These are phyloP conservation scores for Spicauda simplicius DNA, from an alignment of 2,888 invertebrate species.

Conservation along the genomic window DNA sequence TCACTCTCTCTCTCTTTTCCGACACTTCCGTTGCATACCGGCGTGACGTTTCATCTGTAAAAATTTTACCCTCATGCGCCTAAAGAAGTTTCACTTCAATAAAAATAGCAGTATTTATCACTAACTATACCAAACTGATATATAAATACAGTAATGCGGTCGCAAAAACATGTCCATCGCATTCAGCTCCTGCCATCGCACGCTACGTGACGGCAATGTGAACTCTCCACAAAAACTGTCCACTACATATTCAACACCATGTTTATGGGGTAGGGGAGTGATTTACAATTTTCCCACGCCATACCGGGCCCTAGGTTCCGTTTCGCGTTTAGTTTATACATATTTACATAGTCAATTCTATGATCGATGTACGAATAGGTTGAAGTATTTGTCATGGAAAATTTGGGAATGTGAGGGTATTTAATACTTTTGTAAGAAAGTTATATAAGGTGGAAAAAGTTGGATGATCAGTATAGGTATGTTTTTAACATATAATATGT, in stretches of 20 bases:
- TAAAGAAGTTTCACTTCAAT: too few relatives aligned
- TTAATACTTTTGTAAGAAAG: neutral
- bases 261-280: conserved; percentile 31
- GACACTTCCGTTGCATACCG: too few relatives aligned
- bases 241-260: conserved; percentile 34
- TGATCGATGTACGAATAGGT: conserved; percentile 10
- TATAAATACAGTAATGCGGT: conserved; percentile 1
- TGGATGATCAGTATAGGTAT: too few relatives aligned
- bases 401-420: neutral
- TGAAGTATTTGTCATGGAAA: neutral
- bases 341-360: conserved; percentile 2
- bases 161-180: conserved; percentile 26
- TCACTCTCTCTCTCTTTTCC: too few relatives aligned
- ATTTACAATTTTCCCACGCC: conserved; percentile 41
- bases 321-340: conserved; percentile 32
- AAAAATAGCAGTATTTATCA: too few relatives aligned
- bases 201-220: conserved; percentile 21
- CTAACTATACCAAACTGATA: neutral
- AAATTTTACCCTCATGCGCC: too few relatives aligned
- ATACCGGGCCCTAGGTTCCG: conserved; percentile 29
- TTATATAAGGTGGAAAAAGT: neutral
- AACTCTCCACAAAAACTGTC: conserved; percentile 24
- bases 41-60: too few relatives aligned
- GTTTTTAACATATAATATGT: too few relatives aligned
- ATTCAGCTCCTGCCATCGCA: conserved; percentile 11